Evolutionary conservation across 1,140 invertebrate species (phyloP).

Genomic region (Trichonephila clavata): DNA sequence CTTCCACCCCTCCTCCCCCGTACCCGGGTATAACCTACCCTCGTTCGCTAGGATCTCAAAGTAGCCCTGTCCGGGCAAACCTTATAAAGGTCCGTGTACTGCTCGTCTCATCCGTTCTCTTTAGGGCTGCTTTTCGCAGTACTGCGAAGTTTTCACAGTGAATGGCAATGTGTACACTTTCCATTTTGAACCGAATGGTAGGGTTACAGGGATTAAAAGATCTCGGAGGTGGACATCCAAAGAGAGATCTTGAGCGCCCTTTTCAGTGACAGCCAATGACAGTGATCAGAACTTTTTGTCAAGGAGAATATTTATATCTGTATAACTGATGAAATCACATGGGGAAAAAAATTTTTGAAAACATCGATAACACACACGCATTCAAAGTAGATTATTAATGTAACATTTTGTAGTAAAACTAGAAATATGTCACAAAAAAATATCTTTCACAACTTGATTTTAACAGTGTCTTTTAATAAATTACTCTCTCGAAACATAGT

Average conservation of each 20-base stretch:
- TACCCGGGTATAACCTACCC: conserved; percentile 29
- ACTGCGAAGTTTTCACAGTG: conserved; percentile 72
- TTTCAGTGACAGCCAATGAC: conserved; percentile 3
- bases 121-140: not conserved
- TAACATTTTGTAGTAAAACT: no score
- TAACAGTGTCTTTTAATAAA: no score
- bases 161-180: conserved; percentile 74
- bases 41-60: conserved; percentile 15
- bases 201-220: conserved; percentile 55
- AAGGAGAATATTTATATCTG: no score
- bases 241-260: not conserved
- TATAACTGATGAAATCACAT: no score
- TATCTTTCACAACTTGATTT: no score
- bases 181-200: conserved; percentile 49
- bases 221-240: conserved; percentile 8
- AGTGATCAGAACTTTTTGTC: no score
- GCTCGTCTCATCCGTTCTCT: conserved; percentile 28
- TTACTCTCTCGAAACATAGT: no score
- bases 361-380: no score
- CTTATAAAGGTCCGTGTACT: conserved; percentile 53
- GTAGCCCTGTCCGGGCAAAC: conserved; percentile 49
- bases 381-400: no score
- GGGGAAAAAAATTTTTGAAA: no score
- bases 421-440: no score
- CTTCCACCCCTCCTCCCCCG: not conserved